Percentiles rank a stretch among this genome's conserved stretches.
Evolutionary conservation across 1,140 invertebrate genomes (phyloP).

Genomic region (Anagrus nilaparvatae): DNA sequence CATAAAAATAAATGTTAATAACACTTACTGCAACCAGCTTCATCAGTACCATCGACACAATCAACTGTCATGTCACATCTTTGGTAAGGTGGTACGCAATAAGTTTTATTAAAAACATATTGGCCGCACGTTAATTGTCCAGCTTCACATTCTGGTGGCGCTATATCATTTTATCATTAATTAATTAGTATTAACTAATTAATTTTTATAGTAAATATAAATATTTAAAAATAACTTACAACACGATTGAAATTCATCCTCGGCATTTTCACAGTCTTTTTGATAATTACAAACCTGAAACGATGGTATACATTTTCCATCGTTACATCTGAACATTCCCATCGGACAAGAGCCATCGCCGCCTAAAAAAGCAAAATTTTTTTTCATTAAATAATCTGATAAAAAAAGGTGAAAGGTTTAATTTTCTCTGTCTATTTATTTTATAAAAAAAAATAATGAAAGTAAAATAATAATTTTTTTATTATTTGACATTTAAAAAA

Average conservation of each 20-base stretch:
- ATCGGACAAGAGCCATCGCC: conserved; percentile 40
- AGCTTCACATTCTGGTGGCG: conserved; percentile 78
- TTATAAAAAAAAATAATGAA: too few species aligned
- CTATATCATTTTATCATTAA: conserved; percentile 38
- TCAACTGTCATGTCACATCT: conserved; percentile 88
- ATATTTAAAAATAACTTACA: conserved; percentile 54
- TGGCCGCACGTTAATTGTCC: conserved; percentile 79
- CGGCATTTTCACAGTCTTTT: conserved; percentile 77
- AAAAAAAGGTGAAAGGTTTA: too few species aligned
- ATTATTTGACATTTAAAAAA: too few species aligned
- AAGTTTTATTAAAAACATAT: conserved; percentile 89
- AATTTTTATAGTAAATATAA: conserved; percentile 1
- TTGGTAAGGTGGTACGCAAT: conserved; percentile 81
- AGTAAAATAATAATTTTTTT: too few species aligned
- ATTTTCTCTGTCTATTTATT: too few species aligned
- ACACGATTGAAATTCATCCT: conserved; percentile 82
- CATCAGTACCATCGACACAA: conserved; percentile 89
- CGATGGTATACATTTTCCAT: conserved; percentile 77
- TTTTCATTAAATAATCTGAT: too few species aligned
- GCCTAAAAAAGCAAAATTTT: too few species aligned
- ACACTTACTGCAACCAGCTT: conserved; percentile 86
- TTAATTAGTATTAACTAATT: conserved; percentile 3
- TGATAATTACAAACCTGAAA: conserved; percentile 84
- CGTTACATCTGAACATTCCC: conserved; percentile 70
- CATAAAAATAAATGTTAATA: conserved; percentile 5